Percentiles rank a stretch among this genome's conserved stretches.
phyloP scores from a whole-genome alignment of 2,797 vertebrate genomes.

The Carduelis carduelis region DNA sequence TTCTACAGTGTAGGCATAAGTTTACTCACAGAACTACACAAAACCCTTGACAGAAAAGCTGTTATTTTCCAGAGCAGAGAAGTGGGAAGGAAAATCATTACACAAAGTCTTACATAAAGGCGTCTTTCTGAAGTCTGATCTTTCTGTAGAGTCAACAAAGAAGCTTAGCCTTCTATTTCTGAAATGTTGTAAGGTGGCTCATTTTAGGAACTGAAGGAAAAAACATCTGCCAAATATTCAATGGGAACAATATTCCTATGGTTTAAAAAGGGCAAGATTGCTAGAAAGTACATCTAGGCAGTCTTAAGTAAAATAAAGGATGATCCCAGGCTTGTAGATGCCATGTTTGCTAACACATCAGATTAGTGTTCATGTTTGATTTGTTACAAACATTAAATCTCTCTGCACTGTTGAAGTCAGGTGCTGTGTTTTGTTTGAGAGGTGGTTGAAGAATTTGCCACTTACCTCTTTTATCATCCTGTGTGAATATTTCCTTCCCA shows the following conservation, averaged over 20 bases:
- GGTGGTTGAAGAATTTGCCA: not conserved
- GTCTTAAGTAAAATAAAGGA: not conserved
- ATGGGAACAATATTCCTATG: not conserved
- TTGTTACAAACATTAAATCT: not conserved
- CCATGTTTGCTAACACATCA: not conserved
- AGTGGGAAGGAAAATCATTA: not conserved
- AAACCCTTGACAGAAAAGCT: not conserved
- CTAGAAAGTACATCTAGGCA: not conserved
- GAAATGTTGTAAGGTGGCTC: not conserved
- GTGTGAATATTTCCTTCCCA: not conserved
- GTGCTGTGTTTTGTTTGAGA: not conserved
- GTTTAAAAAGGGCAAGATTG: not conserved
- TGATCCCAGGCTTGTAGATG: not conserved
- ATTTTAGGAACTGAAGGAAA: not conserved
- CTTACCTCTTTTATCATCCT: not conserved
- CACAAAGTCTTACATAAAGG: not conserved
- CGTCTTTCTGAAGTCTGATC: not conserved
- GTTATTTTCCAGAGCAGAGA: not conserved
- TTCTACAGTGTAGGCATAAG: not conserved
- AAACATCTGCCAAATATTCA: not conserved
- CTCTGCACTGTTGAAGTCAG: not conserved
- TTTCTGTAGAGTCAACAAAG: not conserved
- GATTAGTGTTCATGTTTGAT: not conserved
- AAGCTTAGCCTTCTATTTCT: not conserved
- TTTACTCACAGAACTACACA: not conserved